Evolutionary conservation across 2,113 vertebrate genomes (phyloP), one percentile per base, ranked within the genome.

Genomic region (Phocoena phocoena): DNA sequence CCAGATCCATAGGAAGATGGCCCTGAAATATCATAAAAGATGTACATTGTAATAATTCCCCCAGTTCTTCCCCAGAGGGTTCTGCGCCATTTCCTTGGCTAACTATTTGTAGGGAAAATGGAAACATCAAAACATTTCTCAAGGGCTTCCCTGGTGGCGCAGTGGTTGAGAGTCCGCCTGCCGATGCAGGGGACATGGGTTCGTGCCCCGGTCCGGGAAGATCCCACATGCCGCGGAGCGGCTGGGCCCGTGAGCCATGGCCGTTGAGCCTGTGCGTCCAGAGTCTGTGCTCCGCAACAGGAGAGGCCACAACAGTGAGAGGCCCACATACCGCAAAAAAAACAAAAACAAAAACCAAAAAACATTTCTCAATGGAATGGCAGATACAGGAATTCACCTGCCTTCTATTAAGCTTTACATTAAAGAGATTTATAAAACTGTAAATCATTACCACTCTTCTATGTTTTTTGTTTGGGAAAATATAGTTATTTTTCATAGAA

Each of bases 111-210:
- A 55, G 31, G 38, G 26, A 81, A 87, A 50, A 82, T 55, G 53
- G 44, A 41, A 96, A 47, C 31, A 73, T 76, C 50, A 36, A 81
- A 33, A 77, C 36, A 41, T 38, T 93, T 83, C 58, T 83, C n/a
- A 83, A 2, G 41, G 41, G 41, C 6, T 41, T 41, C 41, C 41
- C 41, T 41, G 41, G 41, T 41, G 41, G 41, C 41, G 41, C 41
- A 41, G 41, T 41, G 6, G 41, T 41, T 41, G 41, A 41, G 41
- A 41, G 41, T 41, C 41, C 6, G 41, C 41, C 6, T 41, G 41
- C 41, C 41, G 41, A 41, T 41, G 41, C 41, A 41, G 41, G 41
- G 41, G 41, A 41, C 41, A 41, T 7, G 41, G 41, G 41, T 41
- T 41, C 41, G 1, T 41, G 41, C 6, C 1, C 41, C 41, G 1